Base-by-base conservation (phyloP, 2,113 vertebrate genomes). In the Mellivora capensis region DNA sequence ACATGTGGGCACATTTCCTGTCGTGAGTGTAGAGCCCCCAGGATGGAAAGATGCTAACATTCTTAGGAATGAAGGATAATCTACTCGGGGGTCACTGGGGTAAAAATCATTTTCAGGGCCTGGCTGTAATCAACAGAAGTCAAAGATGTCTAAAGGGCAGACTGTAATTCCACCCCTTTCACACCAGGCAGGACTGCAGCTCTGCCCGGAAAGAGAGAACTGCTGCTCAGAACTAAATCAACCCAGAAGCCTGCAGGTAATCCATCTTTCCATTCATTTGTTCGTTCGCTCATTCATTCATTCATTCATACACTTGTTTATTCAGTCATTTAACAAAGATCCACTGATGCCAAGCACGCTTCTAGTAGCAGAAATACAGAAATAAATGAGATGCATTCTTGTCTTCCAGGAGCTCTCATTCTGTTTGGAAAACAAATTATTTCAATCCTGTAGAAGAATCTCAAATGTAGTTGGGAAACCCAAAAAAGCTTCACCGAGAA, bases 81-180 rank as follows among this genome's bases (percentile, higher is more conserved):
- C 77, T 34, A 69, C 77, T 59, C 64, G 5, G 62, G 62, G 92
- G 59, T 97, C 93, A 95, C 76, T 54, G 77, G 94, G 81, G 87
- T 91, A 96, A 96, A 74, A 8, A 15, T 94, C 12, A 74, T 94
- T 97, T 97, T 76, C 89, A 96, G 74, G 71, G 84, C 18, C 59
- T 91, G 44, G 69, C 77, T 97, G 90, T 97, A 96, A 98, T 79
- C 90, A 86, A 92, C 83, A 84, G 44, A 93, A 96, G 96, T 91
- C 57, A 93, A 97, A 90, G 91, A 95, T 57, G 69, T 91, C 88
- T 96, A 90, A 90, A 94, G 37, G 29, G 74, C 64, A 84, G 64
- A 34, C 2, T 12, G 84, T 72, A 97, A 82, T 89, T 81, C 87
- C 10, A 87, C 15, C 72, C 47, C 94, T 97, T 96, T 82, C 77